A percentile compares a stretch with the other conserved stretches of the same genome.
phyloP scores from a whole-genome alignment of 2,888 invertebrate genomes.

The Erebia epiphron region DNA sequence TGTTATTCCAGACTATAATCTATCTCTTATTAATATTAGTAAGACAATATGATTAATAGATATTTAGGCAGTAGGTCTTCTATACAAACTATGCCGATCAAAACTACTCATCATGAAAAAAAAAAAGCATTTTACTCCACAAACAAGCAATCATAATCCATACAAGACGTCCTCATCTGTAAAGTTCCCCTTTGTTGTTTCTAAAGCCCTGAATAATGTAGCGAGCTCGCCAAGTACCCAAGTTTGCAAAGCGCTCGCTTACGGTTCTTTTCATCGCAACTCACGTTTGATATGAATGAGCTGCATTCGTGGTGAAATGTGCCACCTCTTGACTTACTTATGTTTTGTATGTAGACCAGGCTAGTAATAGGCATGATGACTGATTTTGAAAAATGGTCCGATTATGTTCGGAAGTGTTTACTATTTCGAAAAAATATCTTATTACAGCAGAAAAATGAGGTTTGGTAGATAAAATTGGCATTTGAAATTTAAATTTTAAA shows the following conservation, averaged over 20 bases:
- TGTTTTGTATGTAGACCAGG: background rate
- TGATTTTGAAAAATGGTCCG: too few species aligned
- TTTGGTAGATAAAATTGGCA: too few species aligned
- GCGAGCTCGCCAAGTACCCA: slow-evolving; percentile 10
- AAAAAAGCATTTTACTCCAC: background rate
- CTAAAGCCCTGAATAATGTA: slow-evolving; percentile 19
- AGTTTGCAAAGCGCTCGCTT: slow-evolving; percentile 25
- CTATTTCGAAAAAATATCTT: too few species aligned
- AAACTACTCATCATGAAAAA: background rate
- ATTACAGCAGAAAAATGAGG: too few species aligned
- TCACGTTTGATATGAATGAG: slow-evolving; percentile 27
- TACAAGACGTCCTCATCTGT: background rate
- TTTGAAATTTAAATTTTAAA: too few species aligned
- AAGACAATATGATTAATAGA: too few species aligned
- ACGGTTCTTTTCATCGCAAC: slow-evolving; percentile 23
- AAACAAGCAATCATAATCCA: background rate
- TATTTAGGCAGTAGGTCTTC: too few species aligned
- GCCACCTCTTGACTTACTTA: background rate
- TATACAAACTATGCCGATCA: too few species aligned
- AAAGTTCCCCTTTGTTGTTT: slow-evolving; percentile 22
- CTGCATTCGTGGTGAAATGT: slow-evolving; percentile 19
- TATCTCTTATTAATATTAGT: too few species aligned
- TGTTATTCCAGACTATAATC: too few species aligned
- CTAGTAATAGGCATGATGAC: too few species aligned
- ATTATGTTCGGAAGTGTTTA: too few species aligned